Evolutionary conservation across 2,888 invertebrate genomes (phyloP).

Genomic region (Tricholauxania praeusta): DNA sequence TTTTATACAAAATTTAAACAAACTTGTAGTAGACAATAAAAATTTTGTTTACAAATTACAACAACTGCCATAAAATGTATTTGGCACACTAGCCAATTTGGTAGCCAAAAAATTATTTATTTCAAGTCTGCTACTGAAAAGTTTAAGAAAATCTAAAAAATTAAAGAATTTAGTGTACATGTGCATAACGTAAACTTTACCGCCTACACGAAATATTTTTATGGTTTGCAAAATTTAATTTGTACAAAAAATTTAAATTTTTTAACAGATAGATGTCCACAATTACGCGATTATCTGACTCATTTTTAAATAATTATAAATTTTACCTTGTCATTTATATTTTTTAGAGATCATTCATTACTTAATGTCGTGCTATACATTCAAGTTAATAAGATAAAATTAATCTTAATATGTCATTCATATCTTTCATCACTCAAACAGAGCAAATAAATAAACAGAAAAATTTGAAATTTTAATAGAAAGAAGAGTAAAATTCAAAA

Average conservation of each 20-base stretch:
- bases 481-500: no score
- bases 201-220: background rate
- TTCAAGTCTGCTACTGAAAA: background rate
- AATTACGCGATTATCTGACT: no score
- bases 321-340: no score
- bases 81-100: slow-evolving; percentile 37
- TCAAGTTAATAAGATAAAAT: no score
- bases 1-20: background rate
- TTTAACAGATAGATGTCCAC: no score
- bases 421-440: no score
- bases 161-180: background rate
- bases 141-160: background rate
- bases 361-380: no score
- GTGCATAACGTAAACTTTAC: background rate
- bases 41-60: background rate
- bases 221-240: background rate
- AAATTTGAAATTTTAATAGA: no score
- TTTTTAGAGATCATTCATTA: no score
- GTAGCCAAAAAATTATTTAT: slow-evolving; percentile 14
- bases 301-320: no score
- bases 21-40: background rate
- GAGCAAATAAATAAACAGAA: no score
- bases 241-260: background rate
- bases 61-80: slow-evolving; percentile 6
- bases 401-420: no score